A percentile compares a stretch with the other conserved stretches of the same genome.
phyloP scores from a whole-genome alignment of 2,888 invertebrate genomes.

The Agrotis exclamationis region DNA sequence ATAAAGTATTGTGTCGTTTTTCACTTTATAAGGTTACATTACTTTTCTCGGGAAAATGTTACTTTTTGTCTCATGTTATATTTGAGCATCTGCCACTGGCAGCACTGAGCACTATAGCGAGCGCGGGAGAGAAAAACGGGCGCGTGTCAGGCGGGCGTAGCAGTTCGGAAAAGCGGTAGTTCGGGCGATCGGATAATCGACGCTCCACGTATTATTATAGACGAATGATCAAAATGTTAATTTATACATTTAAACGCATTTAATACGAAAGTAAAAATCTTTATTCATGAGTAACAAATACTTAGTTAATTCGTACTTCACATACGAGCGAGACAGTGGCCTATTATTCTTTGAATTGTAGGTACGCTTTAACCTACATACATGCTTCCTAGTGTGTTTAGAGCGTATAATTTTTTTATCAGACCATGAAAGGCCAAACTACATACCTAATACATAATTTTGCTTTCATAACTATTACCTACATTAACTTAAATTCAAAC shows the following conservation, averaged over 20 bases:
- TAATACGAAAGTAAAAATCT: conserved; percentile 18
- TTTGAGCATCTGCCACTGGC: too few species aligned
- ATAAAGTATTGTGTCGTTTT: too few species aligned
- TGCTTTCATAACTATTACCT: background rate
- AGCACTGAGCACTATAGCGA: too few species aligned
- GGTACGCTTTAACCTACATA: conserved; percentile 31
- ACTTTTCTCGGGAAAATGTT: too few species aligned
- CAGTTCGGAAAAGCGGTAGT: too few species aligned
- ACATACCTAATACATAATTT: background rate
- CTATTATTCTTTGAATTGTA: conserved; percentile 29
- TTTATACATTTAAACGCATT: background rate
- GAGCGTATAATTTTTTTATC: background rate
- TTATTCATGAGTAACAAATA: conserved; percentile 31
- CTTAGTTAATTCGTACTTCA: background rate
- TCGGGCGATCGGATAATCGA: too few species aligned
- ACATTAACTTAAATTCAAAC: background rate
- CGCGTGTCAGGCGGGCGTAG: too few species aligned
- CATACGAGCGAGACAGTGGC: conserved; percentile 23
- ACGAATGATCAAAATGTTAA: background rate
- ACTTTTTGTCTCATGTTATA: too few species aligned
- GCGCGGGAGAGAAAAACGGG: too few species aligned
- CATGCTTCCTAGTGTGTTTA: background rate
- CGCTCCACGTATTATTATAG: too few species aligned
- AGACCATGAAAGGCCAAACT: background rate
- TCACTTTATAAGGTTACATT: too few species aligned